Conservation (phyloP, 2,888 invertebrate genomes). For the Drosophila suboccidentalis region DNA sequence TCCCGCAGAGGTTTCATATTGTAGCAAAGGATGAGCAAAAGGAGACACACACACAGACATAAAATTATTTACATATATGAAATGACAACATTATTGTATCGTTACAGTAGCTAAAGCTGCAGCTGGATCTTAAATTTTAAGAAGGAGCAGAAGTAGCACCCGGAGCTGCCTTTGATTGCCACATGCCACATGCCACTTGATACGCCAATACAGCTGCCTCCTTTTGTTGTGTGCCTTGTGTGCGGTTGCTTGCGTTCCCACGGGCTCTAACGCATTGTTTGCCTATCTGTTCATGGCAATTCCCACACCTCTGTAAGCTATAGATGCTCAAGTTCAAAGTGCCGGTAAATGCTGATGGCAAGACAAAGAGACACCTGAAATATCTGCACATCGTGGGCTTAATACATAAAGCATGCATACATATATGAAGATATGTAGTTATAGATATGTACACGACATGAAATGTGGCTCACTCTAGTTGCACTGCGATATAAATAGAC, state of each 20-base stretch:
- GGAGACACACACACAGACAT: not conserved
- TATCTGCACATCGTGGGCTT: conserved; percentile 31
- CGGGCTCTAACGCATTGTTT: conserved; percentile 57
- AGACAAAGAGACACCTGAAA: conserved; percentile 35
- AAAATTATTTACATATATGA: not conserved
- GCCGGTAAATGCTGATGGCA: conserved; percentile 25
- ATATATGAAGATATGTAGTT: conserved; percentile 44
- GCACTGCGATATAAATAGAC: conserved; percentile 33
- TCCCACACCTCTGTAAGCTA: conserved; percentile 5
- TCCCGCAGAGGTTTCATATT: conserved; percentile 36
- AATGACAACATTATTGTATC: conserved; percentile 56
- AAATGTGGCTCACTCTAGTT: conserved; percentile 22
- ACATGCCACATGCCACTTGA: conserved; percentile 66
- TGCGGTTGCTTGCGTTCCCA: conserved; percentile 47
- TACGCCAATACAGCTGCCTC: conserved; percentile 39
- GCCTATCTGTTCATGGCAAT: conserved; percentile 25
- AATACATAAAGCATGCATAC: not conserved
- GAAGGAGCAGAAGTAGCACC: conserved; percentile 5
- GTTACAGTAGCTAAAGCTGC: conserved; percentile 28
- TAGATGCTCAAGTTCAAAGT: conserved; percentile 50
- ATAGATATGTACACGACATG: conserved; percentile 31
- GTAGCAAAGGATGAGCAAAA: conserved; percentile 27
- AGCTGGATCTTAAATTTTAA: not conserved
- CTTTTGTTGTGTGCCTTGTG: conserved; percentile 20
- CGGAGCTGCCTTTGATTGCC: conserved; percentile 61